Conservation (phyloP, 2,888 invertebrate genomes). For the Blomia tropicalis region DNA sequence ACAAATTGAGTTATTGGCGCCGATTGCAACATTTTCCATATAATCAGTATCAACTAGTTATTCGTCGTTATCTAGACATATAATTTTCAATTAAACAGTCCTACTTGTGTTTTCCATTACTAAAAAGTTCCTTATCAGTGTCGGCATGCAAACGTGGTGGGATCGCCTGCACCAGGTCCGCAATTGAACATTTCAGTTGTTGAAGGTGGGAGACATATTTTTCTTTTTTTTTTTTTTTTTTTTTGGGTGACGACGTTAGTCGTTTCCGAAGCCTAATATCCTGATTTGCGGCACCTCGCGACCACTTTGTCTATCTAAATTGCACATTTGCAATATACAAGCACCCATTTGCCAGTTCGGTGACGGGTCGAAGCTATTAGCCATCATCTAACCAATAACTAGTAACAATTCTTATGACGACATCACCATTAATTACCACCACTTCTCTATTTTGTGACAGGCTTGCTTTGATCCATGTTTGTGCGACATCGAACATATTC, state of each 20-base stretch:
- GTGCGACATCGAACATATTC: background rate
- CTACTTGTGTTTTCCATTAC: no score
- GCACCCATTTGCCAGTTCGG: background rate
- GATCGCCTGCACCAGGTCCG: no score
- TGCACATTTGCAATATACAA: background rate
- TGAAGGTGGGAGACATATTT: no score
- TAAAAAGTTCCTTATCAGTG: no score
- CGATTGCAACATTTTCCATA: background rate
- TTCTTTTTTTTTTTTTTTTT: no score
- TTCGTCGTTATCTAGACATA: background rate
- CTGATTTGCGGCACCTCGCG: background rate
- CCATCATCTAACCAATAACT: background rate
- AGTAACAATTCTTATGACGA: background rate
- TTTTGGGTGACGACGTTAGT: no score
- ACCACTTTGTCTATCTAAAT: slow-evolving; percentile 12
- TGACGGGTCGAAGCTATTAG: background rate
- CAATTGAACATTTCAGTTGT: no score
- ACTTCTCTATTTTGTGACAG: background rate
- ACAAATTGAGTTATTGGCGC: slow-evolving; percentile 9
- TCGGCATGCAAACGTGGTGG: no score
- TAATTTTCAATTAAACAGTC: slow-evolving; percentile 11
- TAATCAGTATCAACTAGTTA: background rate
- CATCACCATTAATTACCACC: background rate
- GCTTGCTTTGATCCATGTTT: background rate
- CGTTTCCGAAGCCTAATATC: no score